Percentiles rank a stretch among this genome's conserved stretches.
phyloP scores from a whole-genome alignment of 2,888 invertebrate genomes.

The Rhagonycha fulva region DNA sequence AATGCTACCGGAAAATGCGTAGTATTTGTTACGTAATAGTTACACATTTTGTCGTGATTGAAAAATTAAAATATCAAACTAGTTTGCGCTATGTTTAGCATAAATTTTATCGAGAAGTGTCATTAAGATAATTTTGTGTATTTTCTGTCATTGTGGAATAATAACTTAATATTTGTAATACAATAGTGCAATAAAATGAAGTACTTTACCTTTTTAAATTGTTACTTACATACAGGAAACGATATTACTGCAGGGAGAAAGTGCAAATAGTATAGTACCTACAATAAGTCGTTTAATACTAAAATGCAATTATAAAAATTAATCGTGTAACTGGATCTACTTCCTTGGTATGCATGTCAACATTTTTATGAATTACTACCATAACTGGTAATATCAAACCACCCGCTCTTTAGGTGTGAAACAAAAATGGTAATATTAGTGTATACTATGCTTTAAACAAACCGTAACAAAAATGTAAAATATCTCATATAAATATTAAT shows the following conservation, averaged over 20 bases:
- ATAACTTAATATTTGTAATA: not conserved
- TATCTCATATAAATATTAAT: too few relatives aligned
- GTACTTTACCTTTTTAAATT: not conserved
- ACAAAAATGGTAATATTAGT: not conserved
- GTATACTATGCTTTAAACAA: too few relatives aligned
- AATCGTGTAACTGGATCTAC: not conserved
- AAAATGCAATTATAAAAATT: not conserved
- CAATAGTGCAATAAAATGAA: constrained; percentile 1
- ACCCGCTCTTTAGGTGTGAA: not conserved
- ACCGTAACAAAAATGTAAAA: too few relatives aligned
- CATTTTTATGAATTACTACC: not conserved
- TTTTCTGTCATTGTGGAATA: not conserved
- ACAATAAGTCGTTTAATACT: constrained; percentile 4
- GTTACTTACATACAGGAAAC: not conserved
- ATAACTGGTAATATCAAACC: not conserved
- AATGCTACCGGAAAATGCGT: not conserved
- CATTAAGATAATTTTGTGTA: not conserved
- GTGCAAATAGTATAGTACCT: constrained; percentile 6
- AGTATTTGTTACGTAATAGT: not conserved
- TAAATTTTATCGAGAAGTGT: not conserved
- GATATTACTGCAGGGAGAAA: constrained; percentile 6
- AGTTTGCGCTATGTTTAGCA: not conserved
- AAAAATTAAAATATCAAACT: not conserved
- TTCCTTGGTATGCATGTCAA: not conserved
- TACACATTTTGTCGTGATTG: not conserved